phyloP scores from a whole-genome alignment of 2,888 invertebrate genomes.

The Corythucha ciliata region DNA sequence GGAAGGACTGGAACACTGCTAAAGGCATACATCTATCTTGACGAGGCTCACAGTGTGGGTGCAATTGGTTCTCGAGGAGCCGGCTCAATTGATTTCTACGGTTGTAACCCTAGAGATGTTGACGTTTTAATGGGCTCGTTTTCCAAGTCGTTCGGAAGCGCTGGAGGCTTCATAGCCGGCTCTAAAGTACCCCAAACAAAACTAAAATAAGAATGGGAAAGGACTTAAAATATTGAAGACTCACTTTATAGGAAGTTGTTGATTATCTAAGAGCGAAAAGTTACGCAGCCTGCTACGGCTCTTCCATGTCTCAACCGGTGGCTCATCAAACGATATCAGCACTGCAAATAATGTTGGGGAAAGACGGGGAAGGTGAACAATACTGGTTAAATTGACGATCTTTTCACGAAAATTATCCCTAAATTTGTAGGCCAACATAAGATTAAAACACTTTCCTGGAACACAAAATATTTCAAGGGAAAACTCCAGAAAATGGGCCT shows the following conservation, averaged over 20 bases:
- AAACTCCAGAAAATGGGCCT: too few species aligned
- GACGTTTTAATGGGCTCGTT: slow-evolving; percentile 98
- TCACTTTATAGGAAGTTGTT: slow-evolving; percentile 54
- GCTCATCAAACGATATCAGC: too few species aligned
- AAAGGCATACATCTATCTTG: slow-evolving; percentile 82
- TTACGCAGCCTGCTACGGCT: slow-evolving; percentile 77
- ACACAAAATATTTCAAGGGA: too few species aligned
- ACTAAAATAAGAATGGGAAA: too few species aligned
- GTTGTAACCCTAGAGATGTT: slow-evolving; percentile 68
- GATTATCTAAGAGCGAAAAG: slow-evolving; percentile 65
- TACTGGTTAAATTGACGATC: too few species aligned
- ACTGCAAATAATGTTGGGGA: too few species aligned
- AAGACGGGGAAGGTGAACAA: too few species aligned
- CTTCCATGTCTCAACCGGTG: slow-evolving; percentile 79
- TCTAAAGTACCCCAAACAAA: slow-evolving; percentile 55
- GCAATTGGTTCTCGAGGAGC: slow-evolving; percentile 81
- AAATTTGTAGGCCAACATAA: too few species aligned
- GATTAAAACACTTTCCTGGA: too few species aligned
- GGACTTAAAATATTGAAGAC: too few species aligned
- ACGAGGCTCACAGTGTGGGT: slow-evolving; percentile 96
- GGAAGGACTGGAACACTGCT: neutral
- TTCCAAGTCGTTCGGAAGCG: slow-evolving; percentile 95
- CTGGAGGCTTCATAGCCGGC: slow-evolving; percentile 94
- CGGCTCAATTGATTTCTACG: slow-evolving; percentile 81
- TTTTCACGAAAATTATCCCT: too few species aligned